Evolutionary conservation across 37 sponge, comb jelly and placozoan species (phyloP).

Genomic region (Tethya wilhelma): DNA sequence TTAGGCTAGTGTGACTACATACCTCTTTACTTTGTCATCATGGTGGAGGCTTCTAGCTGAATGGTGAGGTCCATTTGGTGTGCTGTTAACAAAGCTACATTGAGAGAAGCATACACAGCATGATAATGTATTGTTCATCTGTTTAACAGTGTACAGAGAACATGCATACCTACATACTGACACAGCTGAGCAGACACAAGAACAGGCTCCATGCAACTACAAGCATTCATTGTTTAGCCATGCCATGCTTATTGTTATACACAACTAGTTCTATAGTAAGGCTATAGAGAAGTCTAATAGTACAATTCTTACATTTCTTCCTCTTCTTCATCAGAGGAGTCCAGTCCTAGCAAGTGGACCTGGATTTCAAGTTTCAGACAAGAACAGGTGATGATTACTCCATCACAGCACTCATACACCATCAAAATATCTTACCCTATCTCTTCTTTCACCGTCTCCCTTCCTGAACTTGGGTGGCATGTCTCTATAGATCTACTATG

Average conservation of each 20-base stretch:
- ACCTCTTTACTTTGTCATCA: slow-evolving; percentile 3
- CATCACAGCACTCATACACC: not conserved
- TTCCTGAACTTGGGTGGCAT: slow-evolving; percentile 74
- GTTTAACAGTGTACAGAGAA: too few relatives aligned
- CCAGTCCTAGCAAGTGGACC: slow-evolving; percentile 63
- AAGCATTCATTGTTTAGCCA: too few relatives aligned
- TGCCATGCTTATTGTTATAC: too few relatives aligned
- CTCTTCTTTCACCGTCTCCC: slow-evolving; percentile 25
- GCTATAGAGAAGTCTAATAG: too few relatives aligned
- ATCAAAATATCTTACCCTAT: slow-evolving; percentile 31
- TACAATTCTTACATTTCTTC: slow-evolving; percentile 63
- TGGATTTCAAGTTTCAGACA: too few relatives aligned
- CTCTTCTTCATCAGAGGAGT: slow-evolving; percentile 76
- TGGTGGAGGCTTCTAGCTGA: not conserved
- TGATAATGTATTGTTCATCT: too few relatives aligned
- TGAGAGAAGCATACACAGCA: not conserved
- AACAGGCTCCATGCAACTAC: too few relatives aligned
- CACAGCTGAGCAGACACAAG: too few relatives aligned
- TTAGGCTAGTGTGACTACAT: not conserved
- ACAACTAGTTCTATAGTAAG: too few relatives aligned
- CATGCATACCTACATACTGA: too few relatives aligned
- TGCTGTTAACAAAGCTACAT: slow-evolving; percentile 43
- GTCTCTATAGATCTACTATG: too few relatives aligned
- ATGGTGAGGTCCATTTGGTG: slow-evolving; percentile 34
- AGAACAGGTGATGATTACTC: too few relatives aligned